Evolutionary conservation across 64 coral and sea anemone species (phyloP).

Genomic region (Astreopora myriophthalma): DNA sequence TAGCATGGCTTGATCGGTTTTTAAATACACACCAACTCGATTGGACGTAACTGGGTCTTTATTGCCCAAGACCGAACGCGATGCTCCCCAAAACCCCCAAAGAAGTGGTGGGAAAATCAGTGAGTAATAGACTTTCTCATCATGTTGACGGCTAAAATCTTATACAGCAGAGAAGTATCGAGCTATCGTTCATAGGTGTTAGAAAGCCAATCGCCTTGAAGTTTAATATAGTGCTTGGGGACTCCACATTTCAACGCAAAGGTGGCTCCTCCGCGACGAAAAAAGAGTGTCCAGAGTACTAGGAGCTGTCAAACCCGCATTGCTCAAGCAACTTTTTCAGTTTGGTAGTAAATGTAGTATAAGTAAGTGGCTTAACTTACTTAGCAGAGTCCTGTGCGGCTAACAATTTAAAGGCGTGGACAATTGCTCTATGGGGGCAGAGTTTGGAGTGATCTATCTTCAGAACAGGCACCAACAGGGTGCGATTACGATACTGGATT

Average conservation of each 20-base stretch:
- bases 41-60: background rate
- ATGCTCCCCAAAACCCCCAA: background rate
- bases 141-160: background rate
- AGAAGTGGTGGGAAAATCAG: background rate
- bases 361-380: background rate
- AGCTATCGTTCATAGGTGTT: background rate
- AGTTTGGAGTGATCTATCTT: background rate
- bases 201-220: slow-evolving; percentile 1
- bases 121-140: slow-evolving; percentile 1
- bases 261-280: background rate
- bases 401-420: slow-evolving; percentile 5
- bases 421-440: background rate
- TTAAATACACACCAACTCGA: slow-evolving; percentile 8
- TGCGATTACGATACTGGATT: background rate
- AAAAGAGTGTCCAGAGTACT: slow-evolving; percentile 7
- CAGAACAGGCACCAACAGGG: background rate
- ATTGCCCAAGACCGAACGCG: background rate
- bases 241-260: background rate
- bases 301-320: background rate
- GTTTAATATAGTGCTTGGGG: background rate
- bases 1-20: no score
- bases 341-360: slow-evolving; percentile 7
- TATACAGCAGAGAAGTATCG: background rate
- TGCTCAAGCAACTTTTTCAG: background rate
- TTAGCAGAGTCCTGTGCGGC: background rate